Base-by-base conservation (phyloP, 2,888 invertebrate genomes). In the Cheiracanthium punctorium region DNA sequence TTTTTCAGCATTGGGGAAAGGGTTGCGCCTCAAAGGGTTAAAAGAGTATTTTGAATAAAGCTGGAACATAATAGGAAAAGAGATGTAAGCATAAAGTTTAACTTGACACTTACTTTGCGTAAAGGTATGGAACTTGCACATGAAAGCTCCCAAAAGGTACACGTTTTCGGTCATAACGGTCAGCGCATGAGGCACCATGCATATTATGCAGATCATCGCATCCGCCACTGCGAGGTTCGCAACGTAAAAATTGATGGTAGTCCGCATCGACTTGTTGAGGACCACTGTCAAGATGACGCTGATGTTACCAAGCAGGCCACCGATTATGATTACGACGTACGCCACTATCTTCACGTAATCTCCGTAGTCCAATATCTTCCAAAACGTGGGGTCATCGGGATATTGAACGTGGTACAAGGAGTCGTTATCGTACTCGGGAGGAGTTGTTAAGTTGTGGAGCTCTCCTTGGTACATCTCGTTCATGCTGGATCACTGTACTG, bases 21-120 rank as follows among this genome's bases (percentile, higher is more conserved):
- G n/a, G n/a, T n/a, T n/a, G n/a, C n/a, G n/a, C n/a, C n/a, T n/a
- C n/a, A n/a, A n/a, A n/a, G n/a, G n/a, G n/a, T n/a, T n/a, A n/a
- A n/a, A n/a, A n/a, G n/a, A n/a, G n/a, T n/a, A n/a, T n/a, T n/a
- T n/a, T n/a, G n/a, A n/a, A n/a, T n/a, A n/a, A n/a, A n/a, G n/a
- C n/a, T n/a, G n/a, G n/a, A n/a, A n/a, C n/a, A n/a, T n/a, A n/a
- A n/a, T n/a, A n/a, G n/a, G n/a, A n/a, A n/a, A n/a, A n/a, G n/a
- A n/a, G n/a, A n/a, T n/a, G n/a, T n/a, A n/a, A n/a, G n/a, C n/a
- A n/a, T n/a, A n/a, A n/a, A n/a, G n/a, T n/a, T n/a, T n/a, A n/a
- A n/a, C n/a, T n/a, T n/a, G n/a, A n/a, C n/a, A 90, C 90, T 90
- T 89, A 91, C 91, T 90, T 87, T 91, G 91, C 28, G 90, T 89